A percentile compares a stretch with the other conserved stretches of the same genome.
phyloP scores from a whole-genome alignment of 2,113 vertebrate genomes.

The Gopherus flavomarginatus region DNA sequence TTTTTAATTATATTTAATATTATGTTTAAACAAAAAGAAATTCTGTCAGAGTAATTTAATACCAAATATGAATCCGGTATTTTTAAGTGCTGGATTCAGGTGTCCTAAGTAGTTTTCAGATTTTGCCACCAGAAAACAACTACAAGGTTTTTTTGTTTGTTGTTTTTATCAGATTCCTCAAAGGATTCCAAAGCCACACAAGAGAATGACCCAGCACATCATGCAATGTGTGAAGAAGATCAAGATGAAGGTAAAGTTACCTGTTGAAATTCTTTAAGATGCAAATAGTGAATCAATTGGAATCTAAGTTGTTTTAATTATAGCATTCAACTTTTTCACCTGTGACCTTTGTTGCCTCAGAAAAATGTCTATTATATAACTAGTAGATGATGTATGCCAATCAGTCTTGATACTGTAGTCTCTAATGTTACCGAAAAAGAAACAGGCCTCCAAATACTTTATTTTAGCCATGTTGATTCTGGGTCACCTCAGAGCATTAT shows the following conservation, averaged over 20 bases:
- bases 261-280: not conserved
- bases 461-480: not conserved
- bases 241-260: slow-evolving; percentile 69
- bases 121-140: not conserved
- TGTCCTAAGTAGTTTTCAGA: not conserved
- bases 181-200: slow-evolving; percentile 33
- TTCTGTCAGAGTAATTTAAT: not conserved
- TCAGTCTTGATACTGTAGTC: not conserved
- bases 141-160: slow-evolving; percentile 33
- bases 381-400: not conserved
- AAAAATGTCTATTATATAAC: not conserved
- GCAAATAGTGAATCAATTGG: slow-evolving; percentile 8
- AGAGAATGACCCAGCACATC: slow-evolving; percentile 44
- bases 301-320: slow-evolving; percentile 12
- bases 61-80: not conserved
- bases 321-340: not conserved
- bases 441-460: fast-evolving
- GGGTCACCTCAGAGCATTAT: not conserved
- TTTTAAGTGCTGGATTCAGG: not conserved
- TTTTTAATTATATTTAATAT: not conserved
- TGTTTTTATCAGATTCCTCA: slow-evolving; percentile 67
- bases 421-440: not conserved
- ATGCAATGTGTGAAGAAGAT: slow-evolving; percentile 61
- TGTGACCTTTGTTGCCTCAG: not conserved
- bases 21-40: slow-evolving; percentile 11